Evolutionary conservation across 2,797 vertebrate genomes (phyloP).

Genomic region (Orientallactaga sibirica): DNA sequence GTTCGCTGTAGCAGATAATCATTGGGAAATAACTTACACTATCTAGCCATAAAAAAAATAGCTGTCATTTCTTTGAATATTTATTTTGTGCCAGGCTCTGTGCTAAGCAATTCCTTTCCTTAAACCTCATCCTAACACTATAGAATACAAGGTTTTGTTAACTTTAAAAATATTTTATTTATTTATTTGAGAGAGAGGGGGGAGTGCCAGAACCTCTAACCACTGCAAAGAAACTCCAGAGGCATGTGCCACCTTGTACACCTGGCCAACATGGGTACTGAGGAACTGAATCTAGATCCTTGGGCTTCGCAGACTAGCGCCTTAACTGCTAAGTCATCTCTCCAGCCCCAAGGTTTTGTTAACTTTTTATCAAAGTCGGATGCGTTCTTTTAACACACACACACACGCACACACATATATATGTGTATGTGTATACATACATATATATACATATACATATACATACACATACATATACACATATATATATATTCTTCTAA

Average conservation of each 20-base stretch:
- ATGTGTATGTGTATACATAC: too few relatives aligned
- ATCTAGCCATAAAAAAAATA: neutral
- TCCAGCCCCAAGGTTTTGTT: too few relatives aligned
- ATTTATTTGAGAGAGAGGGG: too few relatives aligned
- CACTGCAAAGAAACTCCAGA: too few relatives aligned
- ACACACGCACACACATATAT: too few relatives aligned
- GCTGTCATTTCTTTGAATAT: slow-evolving; percentile 8
- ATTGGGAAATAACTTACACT: slow-evolving; percentile 21
- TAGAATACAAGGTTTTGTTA: neutral
- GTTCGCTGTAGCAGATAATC: neutral
- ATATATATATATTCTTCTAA: neutral
- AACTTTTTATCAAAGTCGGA: slow-evolving; percentile 11
- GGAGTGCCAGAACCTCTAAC: too few relatives aligned
- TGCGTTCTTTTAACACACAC: neutral
- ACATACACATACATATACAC: neutral
- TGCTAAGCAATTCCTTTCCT: slow-evolving; percentile 28
- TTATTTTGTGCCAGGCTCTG: slow-evolving; percentile 2
- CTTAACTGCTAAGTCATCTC: too few relatives aligned
- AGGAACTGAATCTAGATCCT: too few relatives aligned
- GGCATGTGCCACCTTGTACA: too few relatives aligned
- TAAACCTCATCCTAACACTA: neutral
- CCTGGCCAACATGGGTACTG: too few relatives aligned
- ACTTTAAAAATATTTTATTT: neutral
- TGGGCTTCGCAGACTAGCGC: too few relatives aligned
- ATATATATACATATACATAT: too few relatives aligned